A percentile compares a stretch with the other conserved stretches of the same genome.
Evolutionary conservation across 2,888 invertebrate genomes (phyloP).

Genomic region (Machimus atricapillus): DNA sequence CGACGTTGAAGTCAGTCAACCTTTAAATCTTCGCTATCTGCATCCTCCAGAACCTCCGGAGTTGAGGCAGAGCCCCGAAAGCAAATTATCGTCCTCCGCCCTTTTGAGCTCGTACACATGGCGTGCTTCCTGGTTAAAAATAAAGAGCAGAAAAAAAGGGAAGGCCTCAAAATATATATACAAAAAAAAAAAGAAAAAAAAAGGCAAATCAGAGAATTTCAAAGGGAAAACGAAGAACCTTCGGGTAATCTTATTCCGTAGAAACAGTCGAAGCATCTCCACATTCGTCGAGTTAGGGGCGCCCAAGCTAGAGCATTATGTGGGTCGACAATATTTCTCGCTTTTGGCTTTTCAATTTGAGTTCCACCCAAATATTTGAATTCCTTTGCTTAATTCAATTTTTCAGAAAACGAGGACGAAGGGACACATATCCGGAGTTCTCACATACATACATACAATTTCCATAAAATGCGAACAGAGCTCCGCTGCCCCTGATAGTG

Average conservation of each 20-base stretch:
- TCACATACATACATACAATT: neutral
- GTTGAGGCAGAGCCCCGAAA: neutral
- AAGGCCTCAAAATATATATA: neutral
- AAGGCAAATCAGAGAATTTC: neutral
- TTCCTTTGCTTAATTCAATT: constrained; percentile 38
- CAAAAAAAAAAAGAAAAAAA: neutral
- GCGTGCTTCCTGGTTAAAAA: constrained; percentile 21
- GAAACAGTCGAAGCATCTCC: constrained; percentile 18
- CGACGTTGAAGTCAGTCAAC: neutral
- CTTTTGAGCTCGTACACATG: neutral
- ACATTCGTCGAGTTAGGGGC: neutral
- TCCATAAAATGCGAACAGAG: constrained; percentile 19
- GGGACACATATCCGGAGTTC: constrained; percentile 14
- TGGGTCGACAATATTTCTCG: constrained; percentile 4
- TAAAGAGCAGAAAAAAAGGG: constrained; percentile 1
- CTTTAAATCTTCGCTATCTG: neutral
- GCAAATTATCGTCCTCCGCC: constrained; percentile 8
- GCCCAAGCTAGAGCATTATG: neutral
- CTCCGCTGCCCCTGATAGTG: neutral
- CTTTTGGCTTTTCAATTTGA: constrained; percentile 38
- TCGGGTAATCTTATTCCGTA: constrained; percentile 7
- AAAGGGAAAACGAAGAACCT: neutral
- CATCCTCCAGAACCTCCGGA: neutral
- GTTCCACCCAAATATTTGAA: constrained; percentile 33
- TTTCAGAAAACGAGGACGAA: constrained; percentile 18